phyloP scores from a whole-genome alignment of 2,797 vertebrate genomes.

The Muscicapa striata region DNA sequence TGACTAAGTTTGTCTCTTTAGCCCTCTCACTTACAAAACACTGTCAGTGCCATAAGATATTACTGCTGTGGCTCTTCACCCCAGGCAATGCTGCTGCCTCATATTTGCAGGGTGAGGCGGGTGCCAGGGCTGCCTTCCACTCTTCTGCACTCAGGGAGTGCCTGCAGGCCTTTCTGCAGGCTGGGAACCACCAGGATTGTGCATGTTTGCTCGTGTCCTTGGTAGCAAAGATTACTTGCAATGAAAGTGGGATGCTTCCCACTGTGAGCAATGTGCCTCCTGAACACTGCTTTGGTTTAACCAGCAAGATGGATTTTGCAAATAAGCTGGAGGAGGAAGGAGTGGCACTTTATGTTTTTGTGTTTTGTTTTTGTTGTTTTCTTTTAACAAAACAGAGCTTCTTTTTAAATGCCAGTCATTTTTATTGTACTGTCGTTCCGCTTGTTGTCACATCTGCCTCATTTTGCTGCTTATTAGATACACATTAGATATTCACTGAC shows the following conservation, averaged over 20 bases:
- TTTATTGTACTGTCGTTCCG: not conserved
- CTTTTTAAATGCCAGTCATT: not conserved
- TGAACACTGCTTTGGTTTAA: not conserved
- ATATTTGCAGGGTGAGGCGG: not conserved
- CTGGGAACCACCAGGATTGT: not conserved
- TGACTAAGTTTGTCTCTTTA: not conserved
- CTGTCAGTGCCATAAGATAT: not conserved
- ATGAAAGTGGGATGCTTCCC: not conserved
- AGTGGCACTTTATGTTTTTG: not conserved
- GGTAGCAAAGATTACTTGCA: conserved; percentile 4
- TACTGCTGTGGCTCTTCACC: rapidly evolving
- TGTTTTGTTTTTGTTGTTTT: not conserved
- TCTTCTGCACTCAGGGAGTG: not conserved
- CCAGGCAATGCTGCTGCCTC: not conserved
- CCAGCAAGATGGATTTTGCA: not conserved
- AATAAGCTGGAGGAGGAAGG: not conserved
- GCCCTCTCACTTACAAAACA: not conserved
- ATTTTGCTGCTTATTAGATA: not conserved
- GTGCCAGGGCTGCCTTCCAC: not conserved
- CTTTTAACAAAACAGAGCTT: not conserved
- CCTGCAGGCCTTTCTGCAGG: not conserved
- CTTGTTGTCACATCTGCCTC: not conserved
- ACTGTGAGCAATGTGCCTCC: not conserved
- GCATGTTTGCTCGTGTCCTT: conserved; percentile 1
- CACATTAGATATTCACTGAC: not conserved